phyloP scores from a whole-genome alignment of 2,888 invertebrate species.

The Scelioninae gen. 1 region DNA sequence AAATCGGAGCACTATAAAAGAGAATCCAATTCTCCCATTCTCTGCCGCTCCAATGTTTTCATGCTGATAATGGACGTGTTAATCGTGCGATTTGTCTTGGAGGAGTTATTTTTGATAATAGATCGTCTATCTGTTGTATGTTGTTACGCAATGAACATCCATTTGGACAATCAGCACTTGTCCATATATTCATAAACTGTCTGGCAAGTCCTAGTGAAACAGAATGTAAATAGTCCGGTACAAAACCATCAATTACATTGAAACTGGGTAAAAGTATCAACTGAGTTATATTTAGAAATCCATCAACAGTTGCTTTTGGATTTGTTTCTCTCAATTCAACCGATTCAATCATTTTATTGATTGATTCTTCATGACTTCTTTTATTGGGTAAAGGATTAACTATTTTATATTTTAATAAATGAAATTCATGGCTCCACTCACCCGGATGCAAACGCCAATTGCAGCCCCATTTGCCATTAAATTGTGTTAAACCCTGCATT shows the following conservation, averaged over 20 bases:
- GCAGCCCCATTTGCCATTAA: no score
- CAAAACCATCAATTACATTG: slow-evolving; percentile 54
- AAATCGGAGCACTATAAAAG: slow-evolving; percentile 28
- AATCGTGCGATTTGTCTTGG: slow-evolving; percentile 33
- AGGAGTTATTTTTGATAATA: slow-evolving; percentile 11
- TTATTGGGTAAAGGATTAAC: neutral
- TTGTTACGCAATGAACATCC: slow-evolving; percentile 1
- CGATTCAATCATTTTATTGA: slow-evolving; percentile 22
- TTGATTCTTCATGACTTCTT: slow-evolving; percentile 14
- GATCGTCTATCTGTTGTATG: slow-evolving; percentile 4
- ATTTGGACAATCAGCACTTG: neutral
- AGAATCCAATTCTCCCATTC: slow-evolving; percentile 7
- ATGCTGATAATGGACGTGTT: slow-evolving; percentile 16
- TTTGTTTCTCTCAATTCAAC: slow-evolving; percentile 24
- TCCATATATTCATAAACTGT: slow-evolving; percentile 65
- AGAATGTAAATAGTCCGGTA: slow-evolving; percentile 67
- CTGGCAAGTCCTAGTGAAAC: slow-evolving; percentile 57
- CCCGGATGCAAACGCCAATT: neutral
- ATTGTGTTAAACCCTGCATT: slow-evolving; percentile 30
- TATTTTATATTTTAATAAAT: slow-evolving; percentile 25
- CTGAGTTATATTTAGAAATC: slow-evolving; percentile 34
- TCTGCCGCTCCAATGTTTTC: slow-evolving; percentile 43
- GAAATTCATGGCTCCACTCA: slow-evolving; percentile 12
- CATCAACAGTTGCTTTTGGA: slow-evolving; percentile 27
- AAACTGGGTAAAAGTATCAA: slow-evolving; percentile 50